Evolutionary conservation across 2,797 vertebrate species (phyloP).

Genomic region (Chloroceryle inda): DNA sequence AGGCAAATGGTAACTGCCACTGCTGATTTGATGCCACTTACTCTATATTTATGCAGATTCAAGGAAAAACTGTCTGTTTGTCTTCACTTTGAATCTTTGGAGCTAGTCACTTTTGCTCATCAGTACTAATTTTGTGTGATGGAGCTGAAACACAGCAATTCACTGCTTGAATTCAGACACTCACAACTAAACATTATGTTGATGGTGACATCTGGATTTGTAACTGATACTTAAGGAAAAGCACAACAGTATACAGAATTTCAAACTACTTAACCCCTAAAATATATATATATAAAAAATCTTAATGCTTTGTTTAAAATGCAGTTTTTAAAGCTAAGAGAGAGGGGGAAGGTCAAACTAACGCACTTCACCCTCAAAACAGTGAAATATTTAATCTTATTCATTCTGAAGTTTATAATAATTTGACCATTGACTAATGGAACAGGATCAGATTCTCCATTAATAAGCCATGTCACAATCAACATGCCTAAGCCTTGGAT

Average conservation of each 20-base stretch:
- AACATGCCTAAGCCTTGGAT: neutral
- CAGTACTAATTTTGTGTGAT: neutral
- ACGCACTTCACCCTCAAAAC: neutral
- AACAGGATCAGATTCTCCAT: neutral
- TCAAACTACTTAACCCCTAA: neutral
- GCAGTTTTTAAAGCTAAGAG: neutral
- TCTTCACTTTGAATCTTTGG: slow-evolving; percentile 7
- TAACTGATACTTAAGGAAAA: neutral
- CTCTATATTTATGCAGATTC: neutral
- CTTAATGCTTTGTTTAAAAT: neutral
- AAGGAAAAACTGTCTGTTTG: neutral
- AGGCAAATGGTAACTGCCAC: slow-evolving; percentile 66
- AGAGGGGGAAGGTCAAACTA: neutral
- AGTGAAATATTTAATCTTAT: neutral
- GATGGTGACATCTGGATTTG: neutral
- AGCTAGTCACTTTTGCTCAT: slow-evolving; percentile 29
- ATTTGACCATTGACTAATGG: neutral
- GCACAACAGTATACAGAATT: neutral
- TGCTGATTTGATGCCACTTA: slow-evolving; percentile 47
- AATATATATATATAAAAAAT: neutral
- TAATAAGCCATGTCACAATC: neutral
- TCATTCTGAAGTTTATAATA: neutral
- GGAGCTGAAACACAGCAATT: neutral
- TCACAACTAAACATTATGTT: neutral
- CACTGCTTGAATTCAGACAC: neutral